These are phyloP conservation scores for Galemys pyrenaicus DNA, from an alignment of 2,113 vertebrate species.

Conservation along the genomic window DNA sequence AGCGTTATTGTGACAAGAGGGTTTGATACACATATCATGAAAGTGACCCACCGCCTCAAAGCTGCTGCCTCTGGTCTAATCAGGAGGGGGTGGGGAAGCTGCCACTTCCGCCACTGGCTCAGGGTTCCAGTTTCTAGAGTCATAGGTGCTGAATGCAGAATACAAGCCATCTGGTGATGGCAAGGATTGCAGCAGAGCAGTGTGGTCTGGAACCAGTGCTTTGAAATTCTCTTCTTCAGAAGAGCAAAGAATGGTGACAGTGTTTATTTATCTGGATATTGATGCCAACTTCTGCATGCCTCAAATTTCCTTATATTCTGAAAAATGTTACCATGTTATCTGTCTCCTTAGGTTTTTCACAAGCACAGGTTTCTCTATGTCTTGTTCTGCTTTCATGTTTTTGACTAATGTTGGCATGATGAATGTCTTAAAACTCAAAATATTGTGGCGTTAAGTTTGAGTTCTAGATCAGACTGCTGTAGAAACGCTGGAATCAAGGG, in stretches of 20 bases:
- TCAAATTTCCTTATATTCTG: constrained; percentile 5
- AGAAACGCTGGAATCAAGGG: not conserved
- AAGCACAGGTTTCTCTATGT: not conserved
- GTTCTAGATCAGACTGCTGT: not conserved
- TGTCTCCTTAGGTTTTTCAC: not conserved
- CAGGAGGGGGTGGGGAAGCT: not conserved
- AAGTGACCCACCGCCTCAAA: not conserved
- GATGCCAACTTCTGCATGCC: not conserved
- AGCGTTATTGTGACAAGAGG: not conserved
- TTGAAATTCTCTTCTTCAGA: not conserved
- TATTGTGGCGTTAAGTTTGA: not conserved
- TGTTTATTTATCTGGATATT: constrained; percentile 18
- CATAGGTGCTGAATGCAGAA: not conserved
- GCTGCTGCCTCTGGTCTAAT: not conserved
- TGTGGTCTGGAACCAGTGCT: not conserved
- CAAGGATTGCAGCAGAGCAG: not conserved
- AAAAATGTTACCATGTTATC: constrained; percentile 7
- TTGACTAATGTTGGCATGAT: constrained; percentile 1
- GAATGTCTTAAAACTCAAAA: not conserved
- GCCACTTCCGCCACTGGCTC: not conserved
- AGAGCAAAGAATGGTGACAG: not conserved
- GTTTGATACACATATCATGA: not conserved
- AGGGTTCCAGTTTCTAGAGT: not conserved
- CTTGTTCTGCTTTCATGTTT: constrained; percentile 24
- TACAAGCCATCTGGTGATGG: not conserved